Conservation (phyloP, 2,888 invertebrate species). For the Strigamia transsilvanica region DNA sequence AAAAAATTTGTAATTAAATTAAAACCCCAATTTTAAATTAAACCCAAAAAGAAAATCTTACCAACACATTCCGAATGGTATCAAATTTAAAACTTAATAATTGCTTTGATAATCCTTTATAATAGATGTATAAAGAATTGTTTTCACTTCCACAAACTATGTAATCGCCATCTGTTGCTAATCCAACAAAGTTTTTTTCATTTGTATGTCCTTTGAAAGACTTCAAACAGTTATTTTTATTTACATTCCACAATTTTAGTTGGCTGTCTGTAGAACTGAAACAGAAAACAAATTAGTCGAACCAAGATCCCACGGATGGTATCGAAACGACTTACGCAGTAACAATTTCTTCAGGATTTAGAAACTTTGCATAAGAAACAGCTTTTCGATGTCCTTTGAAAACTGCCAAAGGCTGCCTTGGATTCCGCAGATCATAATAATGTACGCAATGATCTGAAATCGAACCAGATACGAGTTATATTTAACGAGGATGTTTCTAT, state of each 20-base stretch:
- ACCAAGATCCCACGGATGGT: background rate
- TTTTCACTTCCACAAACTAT: conserved; percentile 93
- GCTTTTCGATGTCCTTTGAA: conserved; percentile 92
- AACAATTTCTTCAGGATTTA: conserved; percentile 83
- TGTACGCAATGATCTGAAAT: conserved; percentile 87
- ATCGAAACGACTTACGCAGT: conserved; percentile 71
- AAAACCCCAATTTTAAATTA: background rate
- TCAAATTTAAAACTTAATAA: conserved; percentile 88
- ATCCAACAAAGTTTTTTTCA: conserved; percentile 94
- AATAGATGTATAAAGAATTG: conserved; percentile 90
- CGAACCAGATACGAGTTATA: background rate
- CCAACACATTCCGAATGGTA: conserved; percentile 77
- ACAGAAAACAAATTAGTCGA: conserved; percentile 34
- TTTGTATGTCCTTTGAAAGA: conserved; percentile 92
- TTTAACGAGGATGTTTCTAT: background rate
- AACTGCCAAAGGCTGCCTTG: conserved; percentile 80
- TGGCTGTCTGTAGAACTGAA: conserved; percentile 85
- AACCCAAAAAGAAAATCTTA: conserved; percentile 59
- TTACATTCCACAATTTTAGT: conserved; percentile 89
- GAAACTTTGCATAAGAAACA: conserved; percentile 92
- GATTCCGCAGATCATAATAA: conserved; percentile 89
- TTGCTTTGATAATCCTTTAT: conserved; percentile 86
- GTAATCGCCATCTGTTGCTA: conserved; percentile 90
- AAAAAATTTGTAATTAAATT: conserved; percentile 26
- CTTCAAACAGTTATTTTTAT: conserved; percentile 77